These are phyloP conservation scores for Xiphorhynchus erythropygius DNA, from an alignment of 2,797 vertebrate genomes.

Conservation along the genomic window DNA sequence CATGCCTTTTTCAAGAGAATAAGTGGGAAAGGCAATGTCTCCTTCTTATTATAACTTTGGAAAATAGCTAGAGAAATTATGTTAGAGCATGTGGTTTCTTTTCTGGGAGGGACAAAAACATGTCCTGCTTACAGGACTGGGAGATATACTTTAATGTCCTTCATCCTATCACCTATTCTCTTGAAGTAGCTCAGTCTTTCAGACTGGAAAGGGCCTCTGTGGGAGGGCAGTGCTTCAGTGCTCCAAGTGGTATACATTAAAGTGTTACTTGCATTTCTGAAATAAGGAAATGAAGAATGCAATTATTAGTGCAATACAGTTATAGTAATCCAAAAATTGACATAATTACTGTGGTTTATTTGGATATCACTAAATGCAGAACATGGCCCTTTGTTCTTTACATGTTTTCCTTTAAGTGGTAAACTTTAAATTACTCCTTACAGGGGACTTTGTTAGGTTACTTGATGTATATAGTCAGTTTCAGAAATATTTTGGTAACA, in stretches of 20 bases:
- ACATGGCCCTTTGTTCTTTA: neutral
- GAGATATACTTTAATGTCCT: neutral
- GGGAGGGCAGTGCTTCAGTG: neutral
- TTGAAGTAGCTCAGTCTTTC: neutral
- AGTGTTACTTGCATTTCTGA: neutral
- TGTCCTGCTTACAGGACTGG: neutral
- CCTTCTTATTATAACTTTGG: neutral
- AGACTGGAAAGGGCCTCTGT: neutral
- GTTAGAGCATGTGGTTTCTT: neutral
- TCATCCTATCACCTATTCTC: neutral
- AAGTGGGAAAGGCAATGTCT: neutral
- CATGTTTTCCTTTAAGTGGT: neutral
- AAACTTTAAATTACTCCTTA: neutral
- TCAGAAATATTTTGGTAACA: slow-evolving; percentile 11
- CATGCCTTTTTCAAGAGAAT: neutral
- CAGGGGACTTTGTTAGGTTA: neutral
- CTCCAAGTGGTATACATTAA: neutral
- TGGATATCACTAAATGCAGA: neutral
- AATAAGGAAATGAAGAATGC: neutral
- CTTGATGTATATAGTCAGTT: neutral
- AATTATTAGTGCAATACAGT: neutral
- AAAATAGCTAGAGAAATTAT: neutral
- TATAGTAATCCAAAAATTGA: neutral
- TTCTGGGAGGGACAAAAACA: rapidly evolving
- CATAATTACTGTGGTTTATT: neutral